Conservation (phyloP, 2,113 vertebrate genomes). For the Albula goreensis region DNA sequence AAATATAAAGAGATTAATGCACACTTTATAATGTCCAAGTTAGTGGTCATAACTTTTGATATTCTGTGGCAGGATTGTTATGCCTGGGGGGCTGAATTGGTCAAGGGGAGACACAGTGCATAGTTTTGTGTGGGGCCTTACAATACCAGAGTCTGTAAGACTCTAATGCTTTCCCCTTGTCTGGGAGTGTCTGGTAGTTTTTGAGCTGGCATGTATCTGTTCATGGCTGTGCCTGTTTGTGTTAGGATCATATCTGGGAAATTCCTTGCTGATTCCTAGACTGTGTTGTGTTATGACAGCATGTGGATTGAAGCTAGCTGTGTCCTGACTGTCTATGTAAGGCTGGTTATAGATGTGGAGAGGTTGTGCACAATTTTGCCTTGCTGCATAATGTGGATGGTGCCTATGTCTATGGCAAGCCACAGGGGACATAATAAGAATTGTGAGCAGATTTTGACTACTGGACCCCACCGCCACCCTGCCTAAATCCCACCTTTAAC, state of each 20-base stretch:
- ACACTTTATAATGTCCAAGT: not conserved
- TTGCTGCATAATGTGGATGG: too few species aligned
- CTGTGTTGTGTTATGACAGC: not conserved
- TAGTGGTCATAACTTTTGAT: not conserved
- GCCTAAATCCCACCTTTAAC: not conserved
- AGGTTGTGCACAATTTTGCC: too few species aligned
- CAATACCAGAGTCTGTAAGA: not conserved
- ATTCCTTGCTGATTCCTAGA: not conserved
- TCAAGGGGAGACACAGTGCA: not conserved
- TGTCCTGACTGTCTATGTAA: too few species aligned
- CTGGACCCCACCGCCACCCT: too few species aligned
- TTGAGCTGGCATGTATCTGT: not conserved
- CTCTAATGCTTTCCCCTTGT: not conserved
- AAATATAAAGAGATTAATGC: conserved; percentile 14
- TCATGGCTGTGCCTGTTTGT: not conserved
- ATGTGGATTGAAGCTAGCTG: too few species aligned
- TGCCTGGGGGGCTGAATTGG: not conserved
- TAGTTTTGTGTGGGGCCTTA: not conserved
- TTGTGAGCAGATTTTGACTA: not conserved
- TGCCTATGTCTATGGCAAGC: too few species aligned
- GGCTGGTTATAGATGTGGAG: too few species aligned
- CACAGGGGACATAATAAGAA: too few species aligned
- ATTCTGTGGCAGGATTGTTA: not conserved
- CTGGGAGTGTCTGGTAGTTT: too few species aligned
- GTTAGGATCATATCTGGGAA: not conserved